Base-by-base conservation (phyloP, 2,113 vertebrate genomes). In the Marmota flaviventris region DNA sequence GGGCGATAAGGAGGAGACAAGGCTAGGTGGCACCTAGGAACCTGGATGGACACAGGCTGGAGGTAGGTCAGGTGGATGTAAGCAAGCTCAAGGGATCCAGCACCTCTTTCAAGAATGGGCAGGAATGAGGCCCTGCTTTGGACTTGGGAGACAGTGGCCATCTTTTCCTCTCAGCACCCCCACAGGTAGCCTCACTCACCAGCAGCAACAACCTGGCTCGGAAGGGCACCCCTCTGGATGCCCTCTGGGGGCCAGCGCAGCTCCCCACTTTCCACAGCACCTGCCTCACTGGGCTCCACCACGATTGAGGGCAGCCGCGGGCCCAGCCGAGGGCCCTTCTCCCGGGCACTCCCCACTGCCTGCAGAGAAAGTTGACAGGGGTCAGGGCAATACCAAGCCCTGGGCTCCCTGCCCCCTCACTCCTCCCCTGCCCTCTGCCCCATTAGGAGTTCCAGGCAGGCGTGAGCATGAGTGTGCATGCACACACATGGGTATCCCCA, bases 181-280 rank as follows among this genome's bases (percentile, higher is more conserved):
- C 18, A 0, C 4, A 11, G 51, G 63, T 4, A 3, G 29, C 58
- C 39, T 65, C 37, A 90, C 97, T 95, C 94, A 96, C 95, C 96
- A 67, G 85, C 86, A 88, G 67, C 65, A 63, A 78, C 72, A 63
- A 78, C 48, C 84, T 32, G 83, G 79, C 37, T 91, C 92, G 70
- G 83, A n/a, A 67, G 3, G 0, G 67, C 17, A 0, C 34, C 61
- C 69, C 17, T 88, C 72, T 93, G 95, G 51, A 78, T 2, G 0
- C 89, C 93, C 22, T 98, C 98, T 0, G 95, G 98, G 42, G 98
- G 98, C 98, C 98, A 98, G 1, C 96, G 89, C 73, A 98, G 96
- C 92, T 98, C 98, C 42, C 98, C 96, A 0, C 98, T 98, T 81
- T 98, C 97, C 86, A 98, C 97, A 0, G 96, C 32, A 0, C 86